These are phyloP conservation scores for Drosophila melanica DNA, from an alignment of 1,140 invertebrate species.

Conservation along the genomic window DNA sequence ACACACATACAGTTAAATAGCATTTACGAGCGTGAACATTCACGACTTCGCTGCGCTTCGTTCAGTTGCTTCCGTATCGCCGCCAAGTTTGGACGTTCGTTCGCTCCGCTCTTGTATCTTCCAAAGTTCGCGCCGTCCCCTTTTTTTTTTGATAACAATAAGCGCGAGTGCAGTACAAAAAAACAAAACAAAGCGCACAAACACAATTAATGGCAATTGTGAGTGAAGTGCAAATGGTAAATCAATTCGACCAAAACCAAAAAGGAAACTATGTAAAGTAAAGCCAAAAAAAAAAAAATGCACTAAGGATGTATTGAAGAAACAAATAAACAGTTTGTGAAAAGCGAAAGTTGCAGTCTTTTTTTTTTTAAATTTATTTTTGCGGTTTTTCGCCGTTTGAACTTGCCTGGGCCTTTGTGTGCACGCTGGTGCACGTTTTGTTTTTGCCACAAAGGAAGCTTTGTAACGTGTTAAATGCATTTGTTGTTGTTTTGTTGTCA, in stretches of 20 bases:
- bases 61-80: constrained; percentile 64
- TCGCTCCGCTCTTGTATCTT: constrained; percentile 29
- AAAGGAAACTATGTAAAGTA: constrained; percentile 1
- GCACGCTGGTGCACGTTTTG: constrained; percentile 7
- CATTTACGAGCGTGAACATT: constrained; percentile 39
- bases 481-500: constrained; percentile 24
- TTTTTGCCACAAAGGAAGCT: constrained; percentile 45
- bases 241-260: constrained; percentile 29
- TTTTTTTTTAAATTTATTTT: neutral
- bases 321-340: constrained; percentile 11
- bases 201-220: constrained; percentile 45
- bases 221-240: constrained; percentile 29
- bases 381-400: constrained; percentile 22
- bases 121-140: constrained; percentile 39
- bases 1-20: constrained; percentile 27
- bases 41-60: constrained; percentile 46
- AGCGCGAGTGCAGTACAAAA: constrained; percentile 22
- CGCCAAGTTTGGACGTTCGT: constrained; percentile 57
- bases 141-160: constrained; percentile 36
- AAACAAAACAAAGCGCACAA: constrained; percentile 13
- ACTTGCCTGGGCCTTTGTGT: constrained; percentile 17
- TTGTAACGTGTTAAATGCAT: constrained; percentile 28
- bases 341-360: constrained; percentile 39
- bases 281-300: neutral
- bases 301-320: constrained; percentile 2